These are phyloP conservation scores for Hystrix cristata DNA, from an alignment of 2,113 vertebrate species.

Conservation along the genomic window DNA sequence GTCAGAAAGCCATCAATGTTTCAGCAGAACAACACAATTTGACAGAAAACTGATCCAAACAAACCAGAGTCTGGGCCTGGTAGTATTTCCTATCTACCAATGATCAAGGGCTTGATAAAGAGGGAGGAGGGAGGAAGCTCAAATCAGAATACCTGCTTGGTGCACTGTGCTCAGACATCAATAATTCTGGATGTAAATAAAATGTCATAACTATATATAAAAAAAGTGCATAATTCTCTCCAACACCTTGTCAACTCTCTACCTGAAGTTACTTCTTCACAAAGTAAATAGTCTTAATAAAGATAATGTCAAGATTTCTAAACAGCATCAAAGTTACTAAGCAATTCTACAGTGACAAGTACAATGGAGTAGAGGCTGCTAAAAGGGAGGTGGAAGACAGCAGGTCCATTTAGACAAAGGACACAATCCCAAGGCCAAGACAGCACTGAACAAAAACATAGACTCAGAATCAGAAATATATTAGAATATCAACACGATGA, in stretches of 20 bases:
- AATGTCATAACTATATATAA: not conserved
- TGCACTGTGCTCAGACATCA: not conserved
- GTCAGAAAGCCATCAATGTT: not conserved
- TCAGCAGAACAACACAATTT: not conserved
- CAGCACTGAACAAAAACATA: not conserved
- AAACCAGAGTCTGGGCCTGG: not conserved
- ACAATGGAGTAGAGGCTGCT: not conserved
- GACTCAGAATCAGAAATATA: not conserved
- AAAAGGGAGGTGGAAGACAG: not conserved
- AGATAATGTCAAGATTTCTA: not conserved
- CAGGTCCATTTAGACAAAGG: not conserved
- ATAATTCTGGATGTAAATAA: not conserved
- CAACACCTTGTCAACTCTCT: not conserved
- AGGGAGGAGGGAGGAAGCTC: not conserved
- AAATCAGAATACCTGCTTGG: not conserved
- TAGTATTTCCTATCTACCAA: not conserved
- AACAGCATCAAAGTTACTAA: not conserved
- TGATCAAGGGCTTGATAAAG: not conserved
- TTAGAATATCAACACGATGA: not conserved
- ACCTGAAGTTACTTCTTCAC: not conserved
- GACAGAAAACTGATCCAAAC: not conserved
- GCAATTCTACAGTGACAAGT: not conserved
- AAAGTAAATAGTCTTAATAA: not conserved
- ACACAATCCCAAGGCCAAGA: fast-evolving
- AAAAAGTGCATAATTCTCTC: not conserved